Evolutionary conservation across 2,888 invertebrate species (phyloP), one percentile per base, ranked within the genome.

Genomic region (Elmis aenea): DNA sequence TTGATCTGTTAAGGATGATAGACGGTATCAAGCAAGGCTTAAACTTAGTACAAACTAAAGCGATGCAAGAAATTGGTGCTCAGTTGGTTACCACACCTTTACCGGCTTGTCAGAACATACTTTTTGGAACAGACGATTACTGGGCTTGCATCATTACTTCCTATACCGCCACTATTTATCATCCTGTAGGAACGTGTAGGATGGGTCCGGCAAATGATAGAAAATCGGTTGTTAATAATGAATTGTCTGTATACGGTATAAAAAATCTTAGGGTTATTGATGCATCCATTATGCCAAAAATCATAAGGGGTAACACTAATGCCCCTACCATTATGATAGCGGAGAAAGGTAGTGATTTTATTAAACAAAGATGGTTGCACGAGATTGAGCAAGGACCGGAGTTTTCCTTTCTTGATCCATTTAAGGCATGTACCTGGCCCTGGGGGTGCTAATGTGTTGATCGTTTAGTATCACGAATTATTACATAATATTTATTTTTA

Each of bases 101-200:
- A n/a, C 73, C 75, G 13, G 75, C 74, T 15, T 84, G 84, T 58
- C 58, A 63, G 3, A 58, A 66, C 1, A 69, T 72, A 38, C 51
- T 62, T 18, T 82, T 81, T 67, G 81, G 77, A 22, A 71, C 73
- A 1, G 75, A 81, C 50, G 74, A 75, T 3, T 85, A 85, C 59
- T 81, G 82, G 71, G 69, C 67, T 3, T 85, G 85, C 55, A 55
- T 81, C 2, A 66, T 75, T 0, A 76, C 70, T 44, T 73, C 77
- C 23, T 83, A 83, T 52, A 85, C 85, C 0, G 67, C 75, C 1
- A 85, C 84, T 1, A 79, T 85, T 38, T 83, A 69, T 53, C 83
- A 84, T 66, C 81, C 79, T 1, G 76, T 75, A 10, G 79, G 82
- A 0, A 82, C 82, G 0, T 81, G 80, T 57, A 82, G 80, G 59